Percentiles rank a stretch among this genome's conserved stretches.
These are phyloP conservation scores for Neodiprion fabricii DNA, from an alignment of 1,140 invertebrate genomes.

Conservation along the genomic window DNA sequence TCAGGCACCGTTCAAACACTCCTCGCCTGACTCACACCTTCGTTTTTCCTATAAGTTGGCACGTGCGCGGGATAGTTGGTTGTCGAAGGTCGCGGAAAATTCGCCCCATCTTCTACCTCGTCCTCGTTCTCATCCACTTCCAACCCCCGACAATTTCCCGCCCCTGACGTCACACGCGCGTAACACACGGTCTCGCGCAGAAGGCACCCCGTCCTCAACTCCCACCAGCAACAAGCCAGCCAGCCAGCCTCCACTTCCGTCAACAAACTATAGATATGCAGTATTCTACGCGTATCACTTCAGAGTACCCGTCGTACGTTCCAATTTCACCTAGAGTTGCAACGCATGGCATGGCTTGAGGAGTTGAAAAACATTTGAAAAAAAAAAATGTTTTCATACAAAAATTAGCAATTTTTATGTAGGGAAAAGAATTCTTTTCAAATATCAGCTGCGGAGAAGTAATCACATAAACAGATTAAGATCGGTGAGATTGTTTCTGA, in stretches of 20 bases:
- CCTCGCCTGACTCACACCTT: background rate
- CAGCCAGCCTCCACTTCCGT: background rate
- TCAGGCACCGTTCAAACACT: too few relatives aligned
- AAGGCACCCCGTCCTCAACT: too few relatives aligned
- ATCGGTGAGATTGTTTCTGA: background rate
- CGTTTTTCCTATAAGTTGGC: background rate
- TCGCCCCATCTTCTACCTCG: too few relatives aligned
- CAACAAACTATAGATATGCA: background rate
- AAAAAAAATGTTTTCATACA: background rate
- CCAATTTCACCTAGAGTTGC: too few relatives aligned
- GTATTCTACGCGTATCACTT: background rate
- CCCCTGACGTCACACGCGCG: background rate
- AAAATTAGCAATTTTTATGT: too few relatives aligned
- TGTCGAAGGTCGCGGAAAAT: background rate
- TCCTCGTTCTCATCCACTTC: too few relatives aligned
- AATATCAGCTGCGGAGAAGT: background rate
- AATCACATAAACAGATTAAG: background rate
- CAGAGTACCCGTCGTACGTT: too few relatives aligned
- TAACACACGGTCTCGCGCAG: background rate
- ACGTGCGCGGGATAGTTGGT: background rate
- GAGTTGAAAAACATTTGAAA: slow-evolving; percentile 14
- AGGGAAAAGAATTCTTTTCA: background rate
- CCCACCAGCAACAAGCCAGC: too few relatives aligned
- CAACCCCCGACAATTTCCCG: background rate
- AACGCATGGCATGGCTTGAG: background rate